Base-by-base conservation (phyloP, 1,140 invertebrate species). In the Lordiphosa stackelbergi region DNA sequence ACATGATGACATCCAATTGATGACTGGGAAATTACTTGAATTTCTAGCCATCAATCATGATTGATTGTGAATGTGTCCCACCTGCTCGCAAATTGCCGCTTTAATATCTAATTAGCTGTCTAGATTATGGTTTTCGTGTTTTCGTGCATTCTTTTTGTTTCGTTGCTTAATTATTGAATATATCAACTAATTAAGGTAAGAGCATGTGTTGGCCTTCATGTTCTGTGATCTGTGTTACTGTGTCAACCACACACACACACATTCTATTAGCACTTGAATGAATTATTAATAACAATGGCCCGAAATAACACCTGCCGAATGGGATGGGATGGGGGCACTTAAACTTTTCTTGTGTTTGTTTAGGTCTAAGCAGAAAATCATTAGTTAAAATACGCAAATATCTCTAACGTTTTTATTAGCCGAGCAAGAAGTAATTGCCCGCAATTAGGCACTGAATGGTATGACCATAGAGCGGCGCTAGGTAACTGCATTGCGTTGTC, bases 381-480 rank as follows among this genome's bases (percentile, higher is more conserved):
- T 83, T 83, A 83, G 77, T 70, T 77, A 72, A 83, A 83, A 83
- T 77, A 73, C 72, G 77, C 77, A 81, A 81, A 81, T 83, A 81
- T 72, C 56, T 81, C 72, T 83, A 81, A 81, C 77, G 77, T 75
- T 81, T 81, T 81, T 81, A 81, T 81, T 81, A 81, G 77, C 54
- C 58, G 42, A 72, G 60, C 66, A 63, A 64, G 64, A 73, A 83
- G 77, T 83, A 83, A 83, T 83, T 83, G 77, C 59, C 77, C 72
- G 54, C 65, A 83, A 83, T 83, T 83, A 83, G 73, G 77, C 61
- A 69, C 75, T 58, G 69, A 83, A 83, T 73, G 65, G 71, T 55
- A 81, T 57, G 58, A 53, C 59, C 58, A 55, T 59, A 49, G 75
- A 66, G 66, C 40, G 66, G 43, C 55, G 22, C 12, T 47, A 40